Conservation (phyloP, 2,113 vertebrate genomes). For the Pedionomus torquatus region DNA sequence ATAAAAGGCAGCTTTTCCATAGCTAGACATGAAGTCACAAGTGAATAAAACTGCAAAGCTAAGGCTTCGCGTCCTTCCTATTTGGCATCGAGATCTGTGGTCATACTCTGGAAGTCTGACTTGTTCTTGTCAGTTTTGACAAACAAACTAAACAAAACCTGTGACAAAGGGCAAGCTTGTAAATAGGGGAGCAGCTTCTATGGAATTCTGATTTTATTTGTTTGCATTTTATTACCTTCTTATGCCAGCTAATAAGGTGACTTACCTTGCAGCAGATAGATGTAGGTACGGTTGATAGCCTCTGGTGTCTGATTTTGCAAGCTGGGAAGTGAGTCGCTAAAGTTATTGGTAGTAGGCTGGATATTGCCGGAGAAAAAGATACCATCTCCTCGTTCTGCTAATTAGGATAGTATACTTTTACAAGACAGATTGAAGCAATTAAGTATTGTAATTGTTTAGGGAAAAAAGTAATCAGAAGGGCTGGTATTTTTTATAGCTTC, state of each 20-base stretch:
- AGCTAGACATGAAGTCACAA: neutral
- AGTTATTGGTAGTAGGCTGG: neutral
- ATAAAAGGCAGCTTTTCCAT: neutral
- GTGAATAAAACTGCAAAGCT: neutral
- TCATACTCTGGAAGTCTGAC: neutral
- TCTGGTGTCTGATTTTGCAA: conserved; percentile 32
- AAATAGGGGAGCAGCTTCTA: conserved; percentile 26
- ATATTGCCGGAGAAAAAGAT: neutral
- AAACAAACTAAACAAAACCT: neutral
- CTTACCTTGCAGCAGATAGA: neutral
- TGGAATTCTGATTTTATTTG: neutral
- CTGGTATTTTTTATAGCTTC: neutral
- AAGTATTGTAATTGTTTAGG: neutral
- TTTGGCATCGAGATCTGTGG: neutral
- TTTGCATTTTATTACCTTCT: neutral
- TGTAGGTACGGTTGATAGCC: neutral
- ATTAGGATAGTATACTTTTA: neutral
- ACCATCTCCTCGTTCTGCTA: neutral
- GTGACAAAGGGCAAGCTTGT: neutral
- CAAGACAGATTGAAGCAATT: neutral
- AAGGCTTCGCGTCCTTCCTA: neutral
- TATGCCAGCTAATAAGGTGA: neutral
- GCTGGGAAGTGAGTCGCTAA: neutral
- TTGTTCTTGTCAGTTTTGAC: neutral
- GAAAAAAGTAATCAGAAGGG: neutral